Conservation (phyloP, 2,888 invertebrate species). For the Caenorhabditis sinica region DNA sequence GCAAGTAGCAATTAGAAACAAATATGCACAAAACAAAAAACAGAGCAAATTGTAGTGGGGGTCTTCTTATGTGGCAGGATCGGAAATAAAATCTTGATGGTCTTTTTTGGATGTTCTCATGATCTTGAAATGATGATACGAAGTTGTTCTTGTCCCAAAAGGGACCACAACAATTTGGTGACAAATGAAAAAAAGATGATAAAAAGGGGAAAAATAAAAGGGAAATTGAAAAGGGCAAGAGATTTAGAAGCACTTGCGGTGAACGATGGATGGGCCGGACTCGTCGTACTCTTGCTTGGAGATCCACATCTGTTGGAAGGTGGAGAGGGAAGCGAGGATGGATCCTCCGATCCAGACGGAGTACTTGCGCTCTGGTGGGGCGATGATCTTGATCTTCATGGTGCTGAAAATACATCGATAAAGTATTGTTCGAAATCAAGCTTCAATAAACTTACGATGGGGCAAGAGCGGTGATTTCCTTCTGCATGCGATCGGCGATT, state of each 20-base stretch:
- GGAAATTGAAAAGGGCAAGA: slow-evolving; percentile 21
- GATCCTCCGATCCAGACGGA: slow-evolving; percentile 99
- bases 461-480: slow-evolving; percentile 87
- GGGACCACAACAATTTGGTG: slow-evolving; percentile 59
- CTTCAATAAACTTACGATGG: slow-evolving; percentile 87
- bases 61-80: slow-evolving; percentile 64
- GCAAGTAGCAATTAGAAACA: slow-evolving; percentile 63
- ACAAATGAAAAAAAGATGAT: slow-evolving; percentile 49
- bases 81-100: slow-evolving; percentile 64
- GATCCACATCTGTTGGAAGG: slow-evolving; percentile 94
- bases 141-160: slow-evolving; percentile 57
- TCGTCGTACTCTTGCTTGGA: slow-evolving; percentile 91
- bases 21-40: slow-evolving; percentile 68
- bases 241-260: slow-evolving; percentile 85
- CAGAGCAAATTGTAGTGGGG: slow-evolving; percentile 58
- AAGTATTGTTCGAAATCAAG: slow-evolving; percentile 84
- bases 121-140: slow-evolving; percentile 62
- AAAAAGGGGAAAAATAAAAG: slow-evolving; percentile 29
- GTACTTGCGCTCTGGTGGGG: slow-evolving; percentile 93
- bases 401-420: slow-evolving; percentile 85
- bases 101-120: slow-evolving; percentile 63
- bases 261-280: slow-evolving; percentile 78
- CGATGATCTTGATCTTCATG: slow-evolving; percentile 86
- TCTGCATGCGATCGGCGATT: slow-evolving; percentile 98
- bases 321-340: slow-evolving; percentile 93